Evolutionary conservation across 2,113 vertebrate species (phyloP).

Genomic region (Mesocricetus auratus): DNA sequence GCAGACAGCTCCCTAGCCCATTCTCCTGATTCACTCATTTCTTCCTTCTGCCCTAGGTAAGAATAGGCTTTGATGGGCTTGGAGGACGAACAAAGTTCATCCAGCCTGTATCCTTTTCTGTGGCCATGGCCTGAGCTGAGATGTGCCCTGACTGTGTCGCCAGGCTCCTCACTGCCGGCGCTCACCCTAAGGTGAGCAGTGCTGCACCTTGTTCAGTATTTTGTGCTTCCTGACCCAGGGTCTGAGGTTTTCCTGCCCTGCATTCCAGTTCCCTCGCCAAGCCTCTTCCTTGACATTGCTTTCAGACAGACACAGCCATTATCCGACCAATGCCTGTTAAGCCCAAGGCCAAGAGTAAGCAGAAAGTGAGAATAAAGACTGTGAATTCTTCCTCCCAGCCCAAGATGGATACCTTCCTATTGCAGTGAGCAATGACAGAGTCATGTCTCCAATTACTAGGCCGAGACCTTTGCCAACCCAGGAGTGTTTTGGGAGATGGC

Average conservation of each 20-base stretch:
- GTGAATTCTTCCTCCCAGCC: conserved; percentile 66
- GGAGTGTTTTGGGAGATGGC: neutral
- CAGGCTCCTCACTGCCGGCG: neutral
- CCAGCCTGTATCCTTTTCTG: conserved; percentile 95
- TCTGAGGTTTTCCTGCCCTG: neutral
- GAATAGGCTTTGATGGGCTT: conserved; percentile 94
- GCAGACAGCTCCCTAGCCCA: neutral
- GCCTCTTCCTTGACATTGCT: conserved; percentile 82
- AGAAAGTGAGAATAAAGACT: neutral
- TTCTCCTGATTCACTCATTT: neutral
- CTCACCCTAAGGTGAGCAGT: neutral
- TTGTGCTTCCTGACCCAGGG: too few relatives aligned
- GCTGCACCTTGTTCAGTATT: too few relatives aligned
- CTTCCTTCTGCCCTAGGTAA: conserved; percentile 88
- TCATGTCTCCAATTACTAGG: neutral
- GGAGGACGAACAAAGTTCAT: conserved; percentile 97
- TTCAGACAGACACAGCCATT: conserved; percentile 81
- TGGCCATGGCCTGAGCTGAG: neutral
- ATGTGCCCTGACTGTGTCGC: neutral
- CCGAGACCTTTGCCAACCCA: neutral
- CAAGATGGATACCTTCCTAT: conserved; percentile 85
- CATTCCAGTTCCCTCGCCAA: neutral
- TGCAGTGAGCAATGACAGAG: conserved; percentile 59
- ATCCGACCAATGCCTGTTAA: conserved; percentile 82
- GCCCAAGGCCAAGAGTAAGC: conserved; percentile 78